Base-by-base conservation (phyloP, 1,140 invertebrate species). In the Chelonus insularis region DNA sequence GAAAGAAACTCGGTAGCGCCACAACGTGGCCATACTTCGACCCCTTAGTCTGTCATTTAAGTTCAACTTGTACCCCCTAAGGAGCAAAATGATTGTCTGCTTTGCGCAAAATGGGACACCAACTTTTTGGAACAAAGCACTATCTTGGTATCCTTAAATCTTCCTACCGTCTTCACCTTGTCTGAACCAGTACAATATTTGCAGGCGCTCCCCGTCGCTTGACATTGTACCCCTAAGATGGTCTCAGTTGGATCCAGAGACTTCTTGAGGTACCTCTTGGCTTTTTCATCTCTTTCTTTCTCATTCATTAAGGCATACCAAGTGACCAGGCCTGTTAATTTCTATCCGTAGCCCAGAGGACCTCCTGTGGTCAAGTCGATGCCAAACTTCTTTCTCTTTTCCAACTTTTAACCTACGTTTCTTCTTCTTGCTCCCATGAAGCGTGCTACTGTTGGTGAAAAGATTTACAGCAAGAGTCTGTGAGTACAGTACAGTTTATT, bases 111-210 rank as follows among this genome's bases (percentile, higher is more conserved):
- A 63, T 57, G 56, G 55, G 43, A 57, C 51, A 52, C 51, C 54
- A 41, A 34, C 34, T 56, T 55, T 29, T 5, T 29, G 41, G 18
- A 29, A 51, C 25, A 32, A 43, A 52, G 21, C 37, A 29, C 14
- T 11, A 43, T 55, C 52, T 55, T n/a, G 4, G 34, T 20, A 14
- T 8, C 29, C 25, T 23, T 64, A 64, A 64, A 64, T 64, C 62
- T 64, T 50, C 4, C 21, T 8, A 14, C 62, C 47, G 32, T 55
- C 57, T 41, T 64, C 62, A 64, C 62, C 62, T 64, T 37, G 25
- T 47, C 43, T 64, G 51, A 50, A 60, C 57, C 60, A 60, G 64
- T 48, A 65, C 60, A 65, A 65, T 65, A 65, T 65, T 65, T 65
- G 59, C 60, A 65, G 64, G 7, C 39, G 57, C 37, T 41, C 55